Evolutionary conservation across 2,888 invertebrate genomes (phyloP), one percentile per base, ranked within the genome.

Genomic region (Pseudococcus jackbeardsleyi): DNA sequence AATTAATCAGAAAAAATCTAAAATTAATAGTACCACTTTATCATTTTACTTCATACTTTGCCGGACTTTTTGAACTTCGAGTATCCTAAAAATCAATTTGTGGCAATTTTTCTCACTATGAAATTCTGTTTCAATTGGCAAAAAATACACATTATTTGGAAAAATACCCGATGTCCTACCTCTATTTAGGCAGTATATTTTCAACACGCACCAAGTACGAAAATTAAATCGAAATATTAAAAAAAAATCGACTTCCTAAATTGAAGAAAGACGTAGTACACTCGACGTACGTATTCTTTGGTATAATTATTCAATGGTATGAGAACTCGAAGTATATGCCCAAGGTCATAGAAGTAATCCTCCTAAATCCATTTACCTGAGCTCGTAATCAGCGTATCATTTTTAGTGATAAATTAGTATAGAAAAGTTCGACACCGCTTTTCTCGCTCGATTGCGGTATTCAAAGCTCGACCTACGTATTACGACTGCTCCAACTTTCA

Each of bases 221-320:
- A 46, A 46, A 46, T 33, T 33, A 46, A 46, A 46, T 46, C 12
- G 11, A 59, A 59, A 59, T 59, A 19, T 33, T 33, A 2, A 2
- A 19, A 59, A 19, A 59, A 59, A 59, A 5, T 59, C n/a, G 7
- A 46, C 9, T 46, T 11, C 12, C 19, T 9, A 59, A 59, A 59
- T 59, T 59, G 19, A 19, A 59, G 72, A 72, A 4, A 72, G 72
- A 15, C 72, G 72, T 33, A 72, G 72, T 22, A 72, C 68, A 72
- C 68, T 72, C 12, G 26, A 72, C 68, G 26, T 17, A 33, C 33
- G 9, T 15, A 72, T 12, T 72, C 68, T 15, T 42, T 42, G 42
- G 39, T 79, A n/a, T 79, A 79, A 79, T 79, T 79, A 79, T 79
- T 42, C 79, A 79, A 79, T 79, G 79, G 79, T 42, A 59, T n/a